Evolutionary conservation across 1,140 invertebrate species (phyloP).

Genomic region (Monochamus saltuarius): DNA sequence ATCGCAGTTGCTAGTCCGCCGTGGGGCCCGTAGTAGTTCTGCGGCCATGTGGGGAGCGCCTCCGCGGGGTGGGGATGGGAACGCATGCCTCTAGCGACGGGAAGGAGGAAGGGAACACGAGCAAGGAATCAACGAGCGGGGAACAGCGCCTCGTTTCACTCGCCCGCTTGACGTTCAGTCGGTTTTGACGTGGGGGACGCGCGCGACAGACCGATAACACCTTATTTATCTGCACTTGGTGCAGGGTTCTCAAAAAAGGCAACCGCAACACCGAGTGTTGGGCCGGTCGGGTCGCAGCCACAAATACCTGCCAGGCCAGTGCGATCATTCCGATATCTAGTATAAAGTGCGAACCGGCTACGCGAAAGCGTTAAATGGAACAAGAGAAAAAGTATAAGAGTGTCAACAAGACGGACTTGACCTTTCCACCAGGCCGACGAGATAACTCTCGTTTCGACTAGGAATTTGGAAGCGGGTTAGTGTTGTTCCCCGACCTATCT

Average conservation of each 20-base stretch:
- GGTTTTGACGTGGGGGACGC: slow-evolving; percentile 8
- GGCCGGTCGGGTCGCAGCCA: too few relatives aligned
- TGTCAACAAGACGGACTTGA: background rate
- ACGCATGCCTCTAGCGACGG: slow-evolving; percentile 33
- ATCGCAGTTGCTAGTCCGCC: slow-evolving; percentile 30
- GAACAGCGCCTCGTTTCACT: slow-evolving; percentile 53
- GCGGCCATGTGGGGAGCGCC: slow-evolving; percentile 28
- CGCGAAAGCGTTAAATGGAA: slow-evolving; percentile 2
- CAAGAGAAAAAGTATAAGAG: background rate
- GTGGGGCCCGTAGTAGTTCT: slow-evolving; percentile 25
- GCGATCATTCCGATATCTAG: too few relatives aligned
- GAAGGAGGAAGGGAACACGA: slow-evolving; percentile 29
- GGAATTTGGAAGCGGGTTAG: slow-evolving; percentile 13
- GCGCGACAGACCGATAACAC: background rate
- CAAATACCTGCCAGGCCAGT: too few relatives aligned
- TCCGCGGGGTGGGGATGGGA: slow-evolving; percentile 39
- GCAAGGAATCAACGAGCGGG: slow-evolving; percentile 30
- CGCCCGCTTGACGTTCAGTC: slow-evolving; percentile 48
- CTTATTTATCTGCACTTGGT: too few relatives aligned
- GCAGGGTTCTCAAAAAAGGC: too few relatives aligned
- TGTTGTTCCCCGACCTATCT: slow-evolving; percentile 40
- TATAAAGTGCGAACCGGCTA: too few relatives aligned
- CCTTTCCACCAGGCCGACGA: background rate
- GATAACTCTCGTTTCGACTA: background rate
- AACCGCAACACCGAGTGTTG: too few relatives aligned